phyloP scores from a whole-genome alignment of 2,888 invertebrate species.

The Stenchaetothrips biformis region DNA sequence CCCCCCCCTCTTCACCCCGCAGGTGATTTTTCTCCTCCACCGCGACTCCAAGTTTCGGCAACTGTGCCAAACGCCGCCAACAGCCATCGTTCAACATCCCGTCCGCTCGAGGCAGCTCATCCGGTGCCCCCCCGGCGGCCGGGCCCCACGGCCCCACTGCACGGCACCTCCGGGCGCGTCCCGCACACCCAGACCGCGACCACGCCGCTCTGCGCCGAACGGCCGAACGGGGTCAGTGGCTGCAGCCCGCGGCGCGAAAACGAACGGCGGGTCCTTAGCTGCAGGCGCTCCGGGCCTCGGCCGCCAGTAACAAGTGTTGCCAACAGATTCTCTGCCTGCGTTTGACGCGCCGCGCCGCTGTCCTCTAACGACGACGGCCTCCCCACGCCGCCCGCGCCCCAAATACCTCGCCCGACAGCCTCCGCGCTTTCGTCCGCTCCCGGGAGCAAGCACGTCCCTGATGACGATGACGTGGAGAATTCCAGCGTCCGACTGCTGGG shows the following conservation, averaged over 20 bases:
- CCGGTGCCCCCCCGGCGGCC: not conserved
- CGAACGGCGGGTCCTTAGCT: no score
- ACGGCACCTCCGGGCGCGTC: not conserved
- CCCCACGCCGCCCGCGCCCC: not conserved
- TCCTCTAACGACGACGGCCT: not conserved
- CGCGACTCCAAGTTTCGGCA: not conserved
- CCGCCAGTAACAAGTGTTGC: slow-evolving; percentile 9
- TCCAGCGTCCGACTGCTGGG: not conserved
- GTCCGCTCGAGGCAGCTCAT: not conserved
- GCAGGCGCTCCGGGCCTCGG: no score
- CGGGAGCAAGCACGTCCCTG: not conserved
- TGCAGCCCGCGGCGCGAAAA: not conserved
- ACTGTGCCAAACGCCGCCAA: slow-evolving; percentile 9
- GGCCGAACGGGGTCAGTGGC: not conserved
- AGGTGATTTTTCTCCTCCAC: slow-evolving; percentile 1
- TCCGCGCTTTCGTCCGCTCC: not conserved
- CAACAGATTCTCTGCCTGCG: not conserved
- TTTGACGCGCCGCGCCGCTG: not conserved
- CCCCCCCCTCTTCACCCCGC: not conserved
- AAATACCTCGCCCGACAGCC: not conserved
- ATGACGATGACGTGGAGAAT: not conserved
- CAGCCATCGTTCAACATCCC: slow-evolving; percentile 14
- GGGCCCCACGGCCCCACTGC: not conserved
- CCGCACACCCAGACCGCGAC: not conserved
- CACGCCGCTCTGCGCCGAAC: not conserved